Percentiles rank a stretch among this genome's conserved stretches.
Conservation (phyloP, 2,888 invertebrate species). For the Nomada goodeniana region DNA sequence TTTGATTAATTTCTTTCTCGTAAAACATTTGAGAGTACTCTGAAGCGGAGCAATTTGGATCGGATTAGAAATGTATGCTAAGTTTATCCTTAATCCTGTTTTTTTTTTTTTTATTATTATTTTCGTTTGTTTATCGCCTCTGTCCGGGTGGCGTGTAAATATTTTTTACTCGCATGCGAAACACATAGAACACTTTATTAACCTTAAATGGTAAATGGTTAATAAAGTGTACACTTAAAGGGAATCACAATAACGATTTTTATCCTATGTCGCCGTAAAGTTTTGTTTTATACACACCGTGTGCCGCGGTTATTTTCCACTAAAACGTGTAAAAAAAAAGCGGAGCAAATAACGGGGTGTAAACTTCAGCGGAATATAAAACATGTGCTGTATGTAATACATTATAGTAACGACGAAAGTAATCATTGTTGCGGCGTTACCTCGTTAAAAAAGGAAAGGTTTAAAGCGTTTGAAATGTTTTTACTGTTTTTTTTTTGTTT, state of each 20-base stretch:
- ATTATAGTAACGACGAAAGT: not conserved
- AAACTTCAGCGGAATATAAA: not conserved
- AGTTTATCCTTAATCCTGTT: too few relatives aligned
- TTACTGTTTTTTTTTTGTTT: not conserved
- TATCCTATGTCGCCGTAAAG: not conserved
- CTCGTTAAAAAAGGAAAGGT: not conserved
- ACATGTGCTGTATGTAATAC: not conserved
- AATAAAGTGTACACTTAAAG: not conserved
- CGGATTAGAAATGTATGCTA: too few relatives aligned
- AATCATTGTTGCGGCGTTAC: conserved; percentile 1
- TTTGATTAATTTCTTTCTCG: too few relatives aligned
- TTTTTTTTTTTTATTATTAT: too few relatives aligned
- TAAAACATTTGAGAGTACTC: not conserved
- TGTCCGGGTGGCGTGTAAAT: too few relatives aligned
- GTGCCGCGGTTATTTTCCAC: not conserved
- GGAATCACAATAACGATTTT: not conserved
- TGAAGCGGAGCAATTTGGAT: not conserved
- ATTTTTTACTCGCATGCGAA: too few relatives aligned
- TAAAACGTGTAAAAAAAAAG: not conserved
- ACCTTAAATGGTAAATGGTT: not conserved
- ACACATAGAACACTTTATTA: too few relatives aligned
- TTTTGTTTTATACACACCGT: not conserved
- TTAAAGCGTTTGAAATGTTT: not conserved
- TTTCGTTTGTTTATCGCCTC: too few relatives aligned
- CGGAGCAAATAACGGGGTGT: not conserved